Percentiles rank a stretch among this genome's conserved stretches.
These are phyloP conservation scores for Xanthia icteritia DNA, from an alignment of 2,888 invertebrate genomes.

Conservation along the genomic window DNA sequence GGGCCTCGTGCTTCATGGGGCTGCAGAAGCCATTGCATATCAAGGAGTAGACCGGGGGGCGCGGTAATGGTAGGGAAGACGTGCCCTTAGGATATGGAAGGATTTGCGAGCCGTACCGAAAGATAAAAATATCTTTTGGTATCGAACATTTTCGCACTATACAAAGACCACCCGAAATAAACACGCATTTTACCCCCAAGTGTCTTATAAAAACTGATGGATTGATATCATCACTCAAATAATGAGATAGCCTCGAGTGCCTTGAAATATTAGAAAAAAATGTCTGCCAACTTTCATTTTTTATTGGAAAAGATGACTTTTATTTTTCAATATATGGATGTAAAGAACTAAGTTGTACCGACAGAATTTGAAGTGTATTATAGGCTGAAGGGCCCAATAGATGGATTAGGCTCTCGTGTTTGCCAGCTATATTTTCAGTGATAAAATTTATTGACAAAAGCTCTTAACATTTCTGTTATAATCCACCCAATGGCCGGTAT, in stretches of 20 bases:
- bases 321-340: conserved; percentile 44
- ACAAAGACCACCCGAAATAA: conserved; percentile 45
- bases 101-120: neutral
- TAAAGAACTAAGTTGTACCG: conserved; percentile 31
- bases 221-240: conserved; percentile 64
- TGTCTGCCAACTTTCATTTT: conserved; percentile 38
- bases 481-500: conserved; percentile 7
- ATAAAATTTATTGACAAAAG: conserved; percentile 49
- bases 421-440: conserved; percentile 32
- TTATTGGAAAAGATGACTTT: conserved; percentile 53
- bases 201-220: conserved; percentile 63
- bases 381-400: conserved; percentile 22
- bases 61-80: too few relatives aligned
- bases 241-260: conserved; percentile 47
- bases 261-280: conserved; percentile 56
- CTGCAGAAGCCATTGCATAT: too few relatives aligned
- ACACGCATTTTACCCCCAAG: conserved; percentile 45
- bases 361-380: conserved; percentile 52
- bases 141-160: conserved; percentile 8
- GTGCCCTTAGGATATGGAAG: too few relatives aligned
- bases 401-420: conserved; percentile 48
- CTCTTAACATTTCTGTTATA: conserved; percentile 39
- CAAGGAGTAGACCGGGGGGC: too few relatives aligned
- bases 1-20: too few relatives aligned
- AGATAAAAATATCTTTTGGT: conserved; percentile 31